These are phyloP conservation scores for Notothenia rossii DNA, from an alignment of 2,113 vertebrate genomes.

Conservation along the genomic window DNA sequence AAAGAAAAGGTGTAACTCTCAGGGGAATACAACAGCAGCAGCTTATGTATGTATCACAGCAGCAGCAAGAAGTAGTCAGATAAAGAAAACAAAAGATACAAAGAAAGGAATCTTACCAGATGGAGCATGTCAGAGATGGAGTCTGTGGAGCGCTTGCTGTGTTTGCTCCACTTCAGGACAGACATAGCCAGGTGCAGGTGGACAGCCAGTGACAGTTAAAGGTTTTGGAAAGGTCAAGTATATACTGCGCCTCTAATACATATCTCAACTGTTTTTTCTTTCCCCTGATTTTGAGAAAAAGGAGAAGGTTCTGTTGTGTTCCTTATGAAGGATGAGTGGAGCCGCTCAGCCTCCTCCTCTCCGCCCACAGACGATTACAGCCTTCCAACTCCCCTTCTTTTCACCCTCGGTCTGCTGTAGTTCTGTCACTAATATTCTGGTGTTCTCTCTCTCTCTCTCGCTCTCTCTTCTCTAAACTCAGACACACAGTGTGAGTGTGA, in stretches of 20 bases:
- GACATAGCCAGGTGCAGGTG: constrained; percentile 75
- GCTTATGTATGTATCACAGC: constrained; percentile 1
- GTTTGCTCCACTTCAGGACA: constrained; percentile 82
- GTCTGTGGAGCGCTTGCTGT: constrained; percentile 84
- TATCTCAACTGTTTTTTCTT: constrained; percentile 47
- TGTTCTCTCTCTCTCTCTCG: constrained; percentile 12
- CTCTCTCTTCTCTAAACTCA: constrained; percentile 46
- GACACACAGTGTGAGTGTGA: constrained; percentile 63
- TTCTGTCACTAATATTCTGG: constrained; percentile 56
- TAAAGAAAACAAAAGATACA: constrained; percentile 5
- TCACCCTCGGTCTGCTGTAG: constrained; percentile 63
- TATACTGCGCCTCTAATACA: constrained; percentile 55
- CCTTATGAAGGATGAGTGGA: constrained; percentile 65
- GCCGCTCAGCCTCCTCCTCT: constrained; percentile 72
- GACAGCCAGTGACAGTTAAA: constrained; percentile 28
- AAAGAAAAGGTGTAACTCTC: constrained; percentile 36
- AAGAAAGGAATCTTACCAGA: constrained; percentile 87
- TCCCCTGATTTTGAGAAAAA: constrained; percentile 17
- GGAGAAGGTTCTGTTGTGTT: constrained; percentile 51
- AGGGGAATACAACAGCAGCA: constrained; percentile 15
- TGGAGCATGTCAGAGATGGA: constrained; percentile 89
- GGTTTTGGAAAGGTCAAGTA: constrained; percentile 50
- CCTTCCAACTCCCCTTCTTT: constrained; percentile 70
- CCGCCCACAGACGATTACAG: constrained; percentile 74
- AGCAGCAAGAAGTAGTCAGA: constrained; percentile 9